phyloP scores from a whole-genome alignment of 2,888 invertebrate genomes.

The Hypolimnas misippus region DNA sequence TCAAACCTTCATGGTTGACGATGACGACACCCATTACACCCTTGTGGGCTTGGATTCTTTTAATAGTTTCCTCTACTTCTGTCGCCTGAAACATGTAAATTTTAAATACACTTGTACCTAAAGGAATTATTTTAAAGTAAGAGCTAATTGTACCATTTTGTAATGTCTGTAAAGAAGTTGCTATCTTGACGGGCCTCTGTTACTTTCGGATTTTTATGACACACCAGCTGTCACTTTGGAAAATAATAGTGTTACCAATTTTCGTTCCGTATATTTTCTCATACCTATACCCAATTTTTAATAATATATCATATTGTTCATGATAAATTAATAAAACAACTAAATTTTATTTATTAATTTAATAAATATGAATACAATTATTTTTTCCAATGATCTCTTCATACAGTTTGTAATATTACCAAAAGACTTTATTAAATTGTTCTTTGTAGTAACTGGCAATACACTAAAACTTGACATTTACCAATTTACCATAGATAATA shows the following conservation, averaged over 20 bases:
- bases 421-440: too few relatives aligned
- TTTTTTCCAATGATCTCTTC: too few relatives aligned
- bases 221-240: not conserved
- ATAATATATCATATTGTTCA: too few relatives aligned
- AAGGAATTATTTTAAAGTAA: not conserved
- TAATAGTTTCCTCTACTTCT: conserved; percentile 99
- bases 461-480: conserved; percentile 20
- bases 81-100: conserved; percentile 80
- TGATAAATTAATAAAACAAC: too few relatives aligned
- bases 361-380: too few relatives aligned
- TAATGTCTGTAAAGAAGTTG: not conserved
- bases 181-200: not conserved
- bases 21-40: conserved; percentile 98
- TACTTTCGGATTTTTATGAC: conserved; percentile 4
- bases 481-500: conserved; percentile 25
- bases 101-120: conserved; percentile 7
- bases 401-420: too few relatives aligned
- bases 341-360: too few relatives aligned
- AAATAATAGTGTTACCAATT: not conserved
- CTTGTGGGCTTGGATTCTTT: conserved; percentile 98
- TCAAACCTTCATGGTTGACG: conserved; percentile 97
- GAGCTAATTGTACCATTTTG: conserved; percentile 8
- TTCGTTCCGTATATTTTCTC: not conserved
- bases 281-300: too few relatives aligned
- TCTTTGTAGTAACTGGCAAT: not conserved